phyloP scores from a whole-genome alignment of 2,888 invertebrate genomes.

The Pyrrhosoma nymphula region DNA sequence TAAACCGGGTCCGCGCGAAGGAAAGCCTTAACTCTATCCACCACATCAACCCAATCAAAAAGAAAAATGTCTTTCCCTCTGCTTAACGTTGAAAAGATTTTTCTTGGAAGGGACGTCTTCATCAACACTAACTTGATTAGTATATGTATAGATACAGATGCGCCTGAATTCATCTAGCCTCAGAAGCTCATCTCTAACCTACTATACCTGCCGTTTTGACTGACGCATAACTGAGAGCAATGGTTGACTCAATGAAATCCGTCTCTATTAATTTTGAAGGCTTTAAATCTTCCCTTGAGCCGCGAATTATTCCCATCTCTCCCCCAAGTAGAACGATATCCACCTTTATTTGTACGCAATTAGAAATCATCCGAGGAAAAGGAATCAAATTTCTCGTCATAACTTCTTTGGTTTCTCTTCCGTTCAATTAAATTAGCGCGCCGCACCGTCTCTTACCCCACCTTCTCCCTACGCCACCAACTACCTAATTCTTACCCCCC shows the following conservation, averaged over 20 bases:
- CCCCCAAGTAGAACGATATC: not conserved
- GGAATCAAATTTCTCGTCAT: slow-evolving; percentile 10
- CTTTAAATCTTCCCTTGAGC: not conserved
- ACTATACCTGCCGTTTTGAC: too few relatives aligned
- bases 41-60: too few relatives aligned
- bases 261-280: not conserved
- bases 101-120: too few relatives aligned
- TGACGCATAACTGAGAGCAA: not conserved
- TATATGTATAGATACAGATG: too few relatives aligned
- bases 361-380: not conserved
- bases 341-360: slow-evolving; percentile 29
- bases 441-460: not conserved
- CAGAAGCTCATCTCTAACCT: too few relatives aligned
- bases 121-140: too few relatives aligned
- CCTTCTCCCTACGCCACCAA: not conserved
- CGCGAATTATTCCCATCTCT: not conserved
- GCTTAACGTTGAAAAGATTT: too few relatives aligned
- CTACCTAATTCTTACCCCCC: not conserved
- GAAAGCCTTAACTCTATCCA: too few relatives aligned
- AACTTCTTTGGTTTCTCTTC: slow-evolving; percentile 1
- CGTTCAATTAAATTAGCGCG: not conserved
- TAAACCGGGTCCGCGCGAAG: too few relatives aligned
- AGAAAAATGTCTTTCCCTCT: too few relatives aligned
- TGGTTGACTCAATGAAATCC: not conserved
- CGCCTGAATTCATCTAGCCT: too few relatives aligned